These are phyloP conservation scores for Portevinia maculata DNA, from an alignment of 2,888 invertebrate genomes.

Conservation along the genomic window DNA sequence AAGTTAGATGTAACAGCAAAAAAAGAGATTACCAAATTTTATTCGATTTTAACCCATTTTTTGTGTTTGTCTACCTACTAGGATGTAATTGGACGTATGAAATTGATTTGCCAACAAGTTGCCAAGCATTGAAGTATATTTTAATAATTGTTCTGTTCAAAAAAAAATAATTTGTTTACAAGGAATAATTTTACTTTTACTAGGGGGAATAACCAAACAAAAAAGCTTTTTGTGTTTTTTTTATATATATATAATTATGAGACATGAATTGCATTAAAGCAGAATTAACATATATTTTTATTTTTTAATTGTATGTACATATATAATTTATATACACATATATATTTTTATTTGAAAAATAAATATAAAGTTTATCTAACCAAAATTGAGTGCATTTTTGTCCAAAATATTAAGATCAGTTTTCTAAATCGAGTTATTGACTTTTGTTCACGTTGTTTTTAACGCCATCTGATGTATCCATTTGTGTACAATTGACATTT, in stretches of 20 bases:
- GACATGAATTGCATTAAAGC: constrained; percentile 59
- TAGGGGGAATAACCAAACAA: constrained; percentile 65
- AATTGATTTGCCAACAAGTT: constrained; percentile 72
- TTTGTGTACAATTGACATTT: too few species aligned
- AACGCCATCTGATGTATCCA: too few species aligned
- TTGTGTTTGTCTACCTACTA: constrained; percentile 35
- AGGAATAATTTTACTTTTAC: constrained; percentile 42
- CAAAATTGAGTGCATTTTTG: constrained; percentile 30
- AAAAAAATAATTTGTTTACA: constrained; percentile 25
- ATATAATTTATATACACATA: constrained; percentile 67
- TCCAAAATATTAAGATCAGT: too few species aligned
- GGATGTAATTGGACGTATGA: constrained; percentile 60
- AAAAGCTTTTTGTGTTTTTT: constrained; percentile 62
- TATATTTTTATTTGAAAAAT: constrained; percentile 55
- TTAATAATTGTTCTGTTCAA: constrained; percentile 24
- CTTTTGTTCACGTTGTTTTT: too few species aligned
- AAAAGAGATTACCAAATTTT: constrained; percentile 48
- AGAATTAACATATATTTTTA: constrained; percentile 53
- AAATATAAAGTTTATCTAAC: constrained; percentile 64
- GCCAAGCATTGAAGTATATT: constrained; percentile 65
- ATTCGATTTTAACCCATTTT: constrained; percentile 22
- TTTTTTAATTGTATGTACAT: constrained; percentile 68
- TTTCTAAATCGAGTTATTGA: too few species aligned
- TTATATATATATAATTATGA: constrained; percentile 43
- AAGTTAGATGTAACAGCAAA: constrained; percentile 29